Percentiles rank a stretch among this genome's conserved stretches.
Conservation (phyloP, 2,113 vertebrate genomes). For the Chamaea fasciata region DNA sequence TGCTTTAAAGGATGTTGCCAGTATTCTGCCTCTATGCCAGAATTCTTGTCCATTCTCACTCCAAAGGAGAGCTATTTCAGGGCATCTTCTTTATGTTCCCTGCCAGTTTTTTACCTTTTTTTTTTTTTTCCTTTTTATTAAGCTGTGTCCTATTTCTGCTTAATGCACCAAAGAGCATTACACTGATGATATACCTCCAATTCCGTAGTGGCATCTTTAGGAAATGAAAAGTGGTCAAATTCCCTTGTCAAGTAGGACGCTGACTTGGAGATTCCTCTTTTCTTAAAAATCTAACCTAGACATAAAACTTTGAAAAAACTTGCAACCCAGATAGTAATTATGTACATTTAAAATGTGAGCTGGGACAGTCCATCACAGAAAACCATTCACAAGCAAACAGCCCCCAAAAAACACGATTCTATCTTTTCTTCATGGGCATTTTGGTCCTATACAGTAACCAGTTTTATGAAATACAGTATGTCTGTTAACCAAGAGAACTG, state of each 20-base stretch:
- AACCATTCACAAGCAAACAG: neutral
- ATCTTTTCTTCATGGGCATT: neutral
- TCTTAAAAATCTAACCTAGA: neutral
- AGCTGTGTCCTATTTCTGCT: constrained; percentile 1
- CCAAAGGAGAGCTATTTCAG: neutral
- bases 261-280: neutral
- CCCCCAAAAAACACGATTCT: neutral
- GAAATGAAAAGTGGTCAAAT: constrained; percentile 5
- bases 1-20: neutral
- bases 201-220: neutral
- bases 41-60: neutral
- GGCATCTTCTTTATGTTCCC: neutral
- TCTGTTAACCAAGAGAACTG: constrained; percentile 74
- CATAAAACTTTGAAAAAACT: neutral
- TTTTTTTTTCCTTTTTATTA: neutral
- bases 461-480: constrained; percentile 56
- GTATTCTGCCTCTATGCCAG: neutral
- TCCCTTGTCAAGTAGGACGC: neutral
- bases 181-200: neutral
- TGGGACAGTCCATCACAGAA: neutral
- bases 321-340: neutral
- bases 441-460: constrained; percentile 12
- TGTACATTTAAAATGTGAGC: neutral
- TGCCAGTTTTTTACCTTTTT: neutral
- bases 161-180: neutral